Evolutionary conservation across 2,797 vertebrate genomes (phyloP).

Genomic region (Lepilemur ruficaudatus): DNA sequence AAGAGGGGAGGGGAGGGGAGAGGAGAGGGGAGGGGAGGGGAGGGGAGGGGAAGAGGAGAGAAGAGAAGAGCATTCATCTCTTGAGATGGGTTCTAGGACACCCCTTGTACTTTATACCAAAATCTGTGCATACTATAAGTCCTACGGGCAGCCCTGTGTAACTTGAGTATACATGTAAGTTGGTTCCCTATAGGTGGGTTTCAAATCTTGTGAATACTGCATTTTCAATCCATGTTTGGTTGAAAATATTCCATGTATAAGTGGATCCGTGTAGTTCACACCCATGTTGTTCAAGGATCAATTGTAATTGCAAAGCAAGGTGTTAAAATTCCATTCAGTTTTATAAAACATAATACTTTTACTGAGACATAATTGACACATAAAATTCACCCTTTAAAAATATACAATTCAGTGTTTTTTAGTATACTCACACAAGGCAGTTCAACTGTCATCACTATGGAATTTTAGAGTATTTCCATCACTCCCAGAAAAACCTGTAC

Average conservation of each 20-base stretch:
- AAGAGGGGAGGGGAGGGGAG: fast-evolving
- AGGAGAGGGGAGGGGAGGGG: fast-evolving
- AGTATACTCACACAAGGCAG: neutral
- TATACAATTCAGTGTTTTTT: neutral
- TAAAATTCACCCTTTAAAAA: neutral
- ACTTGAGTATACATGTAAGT: neutral
- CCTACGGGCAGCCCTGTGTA: neutral
- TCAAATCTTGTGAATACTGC: neutral
- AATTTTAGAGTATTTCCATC: neutral
- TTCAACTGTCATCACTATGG: neutral
- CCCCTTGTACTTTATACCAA: neutral
- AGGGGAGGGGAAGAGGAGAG: neutral
- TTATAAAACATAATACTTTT: neutral
- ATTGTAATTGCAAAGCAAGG: neutral
- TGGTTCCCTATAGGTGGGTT: neutral
- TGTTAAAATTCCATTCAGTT: neutral
- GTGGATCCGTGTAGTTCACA: neutral
- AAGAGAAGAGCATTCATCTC: too few relatives aligned
- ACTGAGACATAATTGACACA: neutral
- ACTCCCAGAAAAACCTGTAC: neutral
- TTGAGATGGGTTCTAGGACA: neutral
- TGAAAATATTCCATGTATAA: neutral
- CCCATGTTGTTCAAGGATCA: neutral
- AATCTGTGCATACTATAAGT: neutral
- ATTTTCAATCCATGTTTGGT: neutral